These are phyloP conservation scores for Folsomia manolachei DNA, from an alignment of 2,888 invertebrate species.

Conservation along the genomic window DNA sequence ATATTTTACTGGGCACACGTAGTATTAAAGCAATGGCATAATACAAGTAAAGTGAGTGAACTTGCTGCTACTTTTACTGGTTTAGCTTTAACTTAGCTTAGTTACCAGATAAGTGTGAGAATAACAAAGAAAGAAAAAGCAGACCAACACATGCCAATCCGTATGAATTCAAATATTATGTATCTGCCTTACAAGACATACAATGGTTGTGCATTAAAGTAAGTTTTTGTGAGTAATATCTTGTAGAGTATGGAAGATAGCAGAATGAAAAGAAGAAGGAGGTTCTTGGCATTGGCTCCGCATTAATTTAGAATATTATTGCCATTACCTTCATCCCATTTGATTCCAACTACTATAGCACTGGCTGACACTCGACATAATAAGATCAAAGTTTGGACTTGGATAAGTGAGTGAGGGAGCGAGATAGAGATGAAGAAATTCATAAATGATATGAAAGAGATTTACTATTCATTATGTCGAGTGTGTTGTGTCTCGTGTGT, in stretches of 20 bases:
- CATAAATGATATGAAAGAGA: background rate
- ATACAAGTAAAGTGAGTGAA: background rate
- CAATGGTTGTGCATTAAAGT: background rate
- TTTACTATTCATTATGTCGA: background rate
- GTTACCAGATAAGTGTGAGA: background rate
- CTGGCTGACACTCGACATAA: background rate
- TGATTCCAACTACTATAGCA: too few species aligned
- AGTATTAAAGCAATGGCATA: too few species aligned
- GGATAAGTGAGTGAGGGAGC: too few species aligned
- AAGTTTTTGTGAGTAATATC: background rate
- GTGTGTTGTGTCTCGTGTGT: background rate
- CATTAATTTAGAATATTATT: background rate
- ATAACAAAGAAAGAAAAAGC: background rate
- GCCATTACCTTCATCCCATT: background rate
- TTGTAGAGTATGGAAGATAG: background rate
- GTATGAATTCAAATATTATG: background rate
- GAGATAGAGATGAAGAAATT: background rate
- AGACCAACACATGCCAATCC: background rate
- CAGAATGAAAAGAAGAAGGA: background rate
- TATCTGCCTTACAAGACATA: too few species aligned
- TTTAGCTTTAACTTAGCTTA: background rate
- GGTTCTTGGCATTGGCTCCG: background rate
- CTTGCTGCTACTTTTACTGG: too few species aligned
- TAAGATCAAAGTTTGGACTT: background rate
- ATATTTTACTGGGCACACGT: background rate